Base-by-base conservation (phyloP, 2,113 vertebrate genomes). In the Antigone vipio region DNA sequence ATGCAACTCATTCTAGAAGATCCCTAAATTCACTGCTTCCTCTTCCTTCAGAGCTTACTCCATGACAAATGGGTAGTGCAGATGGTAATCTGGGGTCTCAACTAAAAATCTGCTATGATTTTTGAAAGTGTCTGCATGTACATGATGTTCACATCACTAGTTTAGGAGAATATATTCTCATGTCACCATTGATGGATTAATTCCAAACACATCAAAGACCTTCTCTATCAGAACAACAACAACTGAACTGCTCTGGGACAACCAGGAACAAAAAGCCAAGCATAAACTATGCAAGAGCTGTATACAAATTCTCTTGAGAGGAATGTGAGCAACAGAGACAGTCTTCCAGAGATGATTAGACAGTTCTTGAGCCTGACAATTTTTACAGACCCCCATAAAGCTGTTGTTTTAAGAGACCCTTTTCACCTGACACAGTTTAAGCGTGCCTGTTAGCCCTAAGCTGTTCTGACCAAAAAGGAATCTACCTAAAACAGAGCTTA, bases 171-270 rank as follows among this genome's bases (percentile, higher is more conserved):
- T 17, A 64, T 66, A 78, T 63, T 88, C 83, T 89, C 76, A 68
- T 63, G 44, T 84, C 80, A 76, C 58, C 52, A 67, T 13, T 60
- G 30, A 78, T 66, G 62, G 78, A 79, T 64, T 85, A 49, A 85
- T 76, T 88, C 62, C 91, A 88, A 94, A 88, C 20, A 92, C 52
- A 92, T 76, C 75, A 95, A 95, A 93, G 72, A 74, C 32, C 14
- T 88, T 64, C 66, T 69, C 12, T 74, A 73, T 42, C 62, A 68
- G 58, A 77, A 60, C 6, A 88, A 64, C 78, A 89, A 78, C 62
- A 62, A 45, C 58, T 71, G 59, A 86, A 18, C 45, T 88, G 40
- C 67, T 84, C 50, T 71, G 49, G 55, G 72, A 91, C 50, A 83
- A 69, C 10, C 15, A 66, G 50, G 32, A 91, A 66, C 7, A 38